Evolutionary conservation across 1,140 invertebrate species (phyloP).

Genomic region (Acromyrmex echinatior): DNA sequence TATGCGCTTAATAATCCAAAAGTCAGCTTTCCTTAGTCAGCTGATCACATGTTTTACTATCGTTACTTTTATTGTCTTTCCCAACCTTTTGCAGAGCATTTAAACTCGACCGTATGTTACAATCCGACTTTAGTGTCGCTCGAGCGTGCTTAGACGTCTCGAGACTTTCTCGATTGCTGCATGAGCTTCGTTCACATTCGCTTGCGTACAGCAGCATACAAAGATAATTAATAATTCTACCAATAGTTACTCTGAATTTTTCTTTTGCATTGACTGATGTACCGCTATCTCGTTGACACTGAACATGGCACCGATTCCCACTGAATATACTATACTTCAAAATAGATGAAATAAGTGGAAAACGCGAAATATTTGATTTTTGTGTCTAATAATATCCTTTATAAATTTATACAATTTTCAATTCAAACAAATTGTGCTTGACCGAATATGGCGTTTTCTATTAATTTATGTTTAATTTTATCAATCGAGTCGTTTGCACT

Average conservation of each 20-base stretch:
- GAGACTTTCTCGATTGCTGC: neutral
- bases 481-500: no score
- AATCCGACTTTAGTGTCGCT: slow-evolving; percentile 23
- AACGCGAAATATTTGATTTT: no score
- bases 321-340: neutral
- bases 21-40: neutral
- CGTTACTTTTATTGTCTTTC: slow-evolving; percentile 25
- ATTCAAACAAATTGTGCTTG: no score
- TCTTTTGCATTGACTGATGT: neutral
- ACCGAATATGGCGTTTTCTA: no score
- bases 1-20: neutral
- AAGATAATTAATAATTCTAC: slow-evolving; percentile 38
- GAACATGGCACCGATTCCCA: neutral
- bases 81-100: slow-evolving; percentile 12
- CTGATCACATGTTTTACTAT: neutral
- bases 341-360: neutral
- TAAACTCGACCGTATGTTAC: slow-evolving; percentile 21
- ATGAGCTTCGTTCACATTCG: neutral
- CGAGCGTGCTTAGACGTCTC: slow-evolving; percentile 27
- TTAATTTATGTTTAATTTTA: no score
- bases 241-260: neutral
- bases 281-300: neutral
- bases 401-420: no score
- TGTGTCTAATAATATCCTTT: no score
- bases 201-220: neutral